Percentiles rank a stretch among this genome's conserved stretches.
phyloP scores from a whole-genome alignment of 2,797 vertebrate genomes.

The Carduelis carduelis region DNA sequence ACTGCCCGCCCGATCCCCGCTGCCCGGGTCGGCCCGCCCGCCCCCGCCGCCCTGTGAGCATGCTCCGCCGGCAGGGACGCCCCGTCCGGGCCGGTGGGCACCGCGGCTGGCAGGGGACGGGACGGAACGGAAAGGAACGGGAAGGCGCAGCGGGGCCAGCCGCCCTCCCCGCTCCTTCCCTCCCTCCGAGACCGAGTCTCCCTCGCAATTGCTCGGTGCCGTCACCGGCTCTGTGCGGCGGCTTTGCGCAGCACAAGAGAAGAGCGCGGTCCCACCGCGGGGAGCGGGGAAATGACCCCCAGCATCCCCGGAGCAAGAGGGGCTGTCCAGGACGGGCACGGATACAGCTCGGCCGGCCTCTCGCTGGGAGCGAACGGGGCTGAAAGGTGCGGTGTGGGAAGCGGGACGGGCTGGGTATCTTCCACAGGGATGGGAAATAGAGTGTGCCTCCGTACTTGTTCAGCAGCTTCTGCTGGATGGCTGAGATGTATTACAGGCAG shows the following conservation, averaged over 20 bases:
- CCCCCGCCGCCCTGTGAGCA: neutral
- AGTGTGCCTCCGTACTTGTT: too few relatives aligned
- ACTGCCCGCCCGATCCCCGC: neutral
- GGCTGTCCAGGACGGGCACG: neutral
- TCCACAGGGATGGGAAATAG: neutral
- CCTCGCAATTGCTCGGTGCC: neutral
- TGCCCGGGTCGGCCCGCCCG: neutral
- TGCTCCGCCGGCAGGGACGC: neutral
- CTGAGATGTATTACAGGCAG: neutral
- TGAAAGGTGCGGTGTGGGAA: neutral
- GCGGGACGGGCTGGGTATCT: neutral
- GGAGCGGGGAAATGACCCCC: neutral
- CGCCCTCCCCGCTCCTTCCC: neutral
- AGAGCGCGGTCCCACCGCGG: neutral
- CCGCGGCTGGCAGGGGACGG: neutral
- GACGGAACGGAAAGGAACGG: too few relatives aligned
- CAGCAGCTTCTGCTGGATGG: neutral
- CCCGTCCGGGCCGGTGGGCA: neutral
- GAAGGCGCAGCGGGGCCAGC: accelerated
- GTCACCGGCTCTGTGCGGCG: neutral
- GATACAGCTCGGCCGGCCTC: neutral
- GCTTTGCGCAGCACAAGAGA: neutral
- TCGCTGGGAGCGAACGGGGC: neutral
- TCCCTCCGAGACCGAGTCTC: neutral
- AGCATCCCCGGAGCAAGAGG: neutral